These are phyloP conservation scores for Perdita meconis DNA, from an alignment of 2,888 invertebrate genomes.

Conservation along the genomic window DNA sequence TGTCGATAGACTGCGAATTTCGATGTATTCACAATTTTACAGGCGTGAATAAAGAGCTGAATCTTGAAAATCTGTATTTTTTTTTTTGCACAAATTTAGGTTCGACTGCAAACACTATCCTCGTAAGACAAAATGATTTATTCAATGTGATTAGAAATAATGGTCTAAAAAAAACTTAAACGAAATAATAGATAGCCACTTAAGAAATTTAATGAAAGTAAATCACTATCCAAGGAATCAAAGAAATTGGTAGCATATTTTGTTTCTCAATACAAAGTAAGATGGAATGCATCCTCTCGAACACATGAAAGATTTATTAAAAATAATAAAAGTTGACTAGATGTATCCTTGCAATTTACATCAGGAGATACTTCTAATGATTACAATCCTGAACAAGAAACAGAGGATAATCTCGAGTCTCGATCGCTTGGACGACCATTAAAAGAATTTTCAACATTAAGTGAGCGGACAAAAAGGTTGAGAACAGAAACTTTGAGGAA, in stretches of 20 bases:
- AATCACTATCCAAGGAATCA: not conserved
- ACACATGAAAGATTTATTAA: no score
- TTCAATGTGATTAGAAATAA: not conserved
- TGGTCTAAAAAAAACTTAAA: conserved; percentile 13
- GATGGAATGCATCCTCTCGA: no score
- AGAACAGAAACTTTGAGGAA: not conserved
- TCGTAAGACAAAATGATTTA: no score
- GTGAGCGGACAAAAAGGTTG: conserved; percentile 2
- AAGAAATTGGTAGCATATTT: not conserved
- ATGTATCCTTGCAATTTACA: no score
- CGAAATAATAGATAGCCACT: no score
- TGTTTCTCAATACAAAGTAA: conserved; percentile 1
- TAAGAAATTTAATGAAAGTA: not conserved
- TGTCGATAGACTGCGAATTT: no score
- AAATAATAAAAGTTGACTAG: no score
- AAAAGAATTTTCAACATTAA: conserved; percentile 1
- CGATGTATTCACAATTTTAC: no score
- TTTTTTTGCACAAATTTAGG: no score
- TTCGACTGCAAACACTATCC: no score
- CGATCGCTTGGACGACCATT: not conserved
- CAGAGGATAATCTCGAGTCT: conserved; percentile 5
- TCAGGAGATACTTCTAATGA: not conserved
- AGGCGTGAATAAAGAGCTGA: no score
- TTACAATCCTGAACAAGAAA: conserved; percentile 3
- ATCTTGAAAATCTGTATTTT: no score